Evolutionary conservation across 2,113 vertebrate species (phyloP).

Genomic region (Zosterops japonicus): DNA sequence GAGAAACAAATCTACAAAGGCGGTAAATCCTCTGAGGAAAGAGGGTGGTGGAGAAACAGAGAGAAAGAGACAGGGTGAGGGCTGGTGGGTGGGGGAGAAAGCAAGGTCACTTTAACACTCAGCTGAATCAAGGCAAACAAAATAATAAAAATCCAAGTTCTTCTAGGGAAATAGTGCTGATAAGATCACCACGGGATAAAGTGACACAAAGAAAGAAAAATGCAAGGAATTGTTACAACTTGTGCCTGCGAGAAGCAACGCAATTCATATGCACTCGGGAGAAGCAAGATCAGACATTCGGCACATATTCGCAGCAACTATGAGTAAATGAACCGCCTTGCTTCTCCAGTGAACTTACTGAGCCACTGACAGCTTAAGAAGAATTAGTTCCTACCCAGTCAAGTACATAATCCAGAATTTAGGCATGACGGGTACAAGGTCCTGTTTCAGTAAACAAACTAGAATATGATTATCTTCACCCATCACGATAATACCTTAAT

Average conservation of each 20-base stretch:
- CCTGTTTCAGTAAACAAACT: slow-evolving; percentile 31
- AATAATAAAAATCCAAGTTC: background rate
- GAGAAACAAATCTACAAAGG: slow-evolving; percentile 61
- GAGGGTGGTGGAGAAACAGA: slow-evolving; percentile 16
- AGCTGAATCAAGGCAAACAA: slow-evolving; percentile 24
- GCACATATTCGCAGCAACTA: background rate
- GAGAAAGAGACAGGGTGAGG: background rate
- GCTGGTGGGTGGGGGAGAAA: slow-evolving; percentile 16
- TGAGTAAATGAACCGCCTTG: background rate
- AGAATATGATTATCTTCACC: background rate
- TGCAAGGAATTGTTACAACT: slow-evolving; percentile 28
- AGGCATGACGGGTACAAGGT: background rate
- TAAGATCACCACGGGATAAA: background rate
- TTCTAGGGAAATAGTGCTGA: slow-evolving; percentile 5
- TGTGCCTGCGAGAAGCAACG: background rate
- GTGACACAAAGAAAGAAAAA: slow-evolving; percentile 45
- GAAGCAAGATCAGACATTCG: background rate
- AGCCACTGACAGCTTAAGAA: slow-evolving; percentile 9
- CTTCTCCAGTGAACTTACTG: background rate
- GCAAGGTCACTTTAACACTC: slow-evolving; percentile 1
- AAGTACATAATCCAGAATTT: slow-evolving; percentile 21
- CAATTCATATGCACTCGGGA: background rate
- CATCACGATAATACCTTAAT: background rate
- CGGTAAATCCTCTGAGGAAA: slow-evolving; percentile 42
- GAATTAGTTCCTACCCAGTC: slow-evolving; percentile 29